Conservation (phyloP, 2,888 invertebrate species). For the Pherbina coryleti region DNA sequence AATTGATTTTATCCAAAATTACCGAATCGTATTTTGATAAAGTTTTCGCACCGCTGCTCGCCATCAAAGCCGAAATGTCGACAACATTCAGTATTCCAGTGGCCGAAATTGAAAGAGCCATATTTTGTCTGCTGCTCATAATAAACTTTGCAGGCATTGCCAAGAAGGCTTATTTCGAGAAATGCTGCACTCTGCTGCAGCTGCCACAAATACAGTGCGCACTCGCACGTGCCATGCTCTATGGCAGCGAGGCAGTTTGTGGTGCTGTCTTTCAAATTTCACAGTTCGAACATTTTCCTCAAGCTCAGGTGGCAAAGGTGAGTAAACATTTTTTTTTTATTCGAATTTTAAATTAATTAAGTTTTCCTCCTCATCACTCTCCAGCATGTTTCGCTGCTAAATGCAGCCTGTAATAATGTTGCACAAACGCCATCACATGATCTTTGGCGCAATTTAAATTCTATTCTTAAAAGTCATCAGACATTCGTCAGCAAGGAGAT, state of each 20-base stretch:
- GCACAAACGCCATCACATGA: conserved; percentile 48
- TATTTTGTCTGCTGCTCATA: conserved; percentile 61
- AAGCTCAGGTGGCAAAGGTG: conserved; percentile 62
- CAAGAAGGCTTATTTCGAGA: conserved; percentile 66
- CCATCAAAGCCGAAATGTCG: conserved; percentile 56
- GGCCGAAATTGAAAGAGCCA: conserved; percentile 61
- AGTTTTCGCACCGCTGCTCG: conserved; percentile 59
- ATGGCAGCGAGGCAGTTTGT: conserved; percentile 59
- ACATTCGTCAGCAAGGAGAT: conserved; percentile 62
- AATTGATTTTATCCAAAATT: conserved; percentile 63
- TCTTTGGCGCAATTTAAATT: conserved; percentile 65
- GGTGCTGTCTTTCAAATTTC: conserved; percentile 65
- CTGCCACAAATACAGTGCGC: conserved; percentile 63
- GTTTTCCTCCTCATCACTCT: not conserved
- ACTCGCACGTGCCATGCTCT: conserved; percentile 63
- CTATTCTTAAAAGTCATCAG: conserved; percentile 62
- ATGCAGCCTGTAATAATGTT: conserved; percentile 39
- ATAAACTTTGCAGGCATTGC: conserved; percentile 65
- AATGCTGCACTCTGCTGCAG: conserved; percentile 61
- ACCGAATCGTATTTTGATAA: conserved; percentile 67
- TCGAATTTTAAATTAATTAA: not conserved
- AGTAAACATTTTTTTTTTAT: conserved; percentile 6
- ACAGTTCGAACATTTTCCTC: conserved; percentile 65
- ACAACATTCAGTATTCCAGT: conserved; percentile 48
- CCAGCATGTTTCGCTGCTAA: conserved; percentile 58